Base-by-base conservation (phyloP, 2,888 invertebrate genomes). In the Orthosia cruda region DNA sequence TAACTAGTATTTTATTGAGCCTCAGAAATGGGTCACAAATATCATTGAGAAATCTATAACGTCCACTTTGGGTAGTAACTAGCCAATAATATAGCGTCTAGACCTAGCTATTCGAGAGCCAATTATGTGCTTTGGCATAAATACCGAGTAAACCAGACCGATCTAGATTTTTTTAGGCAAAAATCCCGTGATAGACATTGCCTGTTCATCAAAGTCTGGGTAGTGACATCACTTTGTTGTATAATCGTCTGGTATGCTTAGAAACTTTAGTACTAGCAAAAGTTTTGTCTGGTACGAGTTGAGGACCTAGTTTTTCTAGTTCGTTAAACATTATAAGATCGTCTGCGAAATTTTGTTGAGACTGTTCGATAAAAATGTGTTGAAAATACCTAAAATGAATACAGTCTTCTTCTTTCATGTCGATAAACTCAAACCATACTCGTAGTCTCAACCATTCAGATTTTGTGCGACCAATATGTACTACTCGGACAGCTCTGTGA, bases 121-220 rank as follows among this genome's bases (percentile, higher is more conserved):
- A 85, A 83, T 87, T 87, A 86, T 83, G 61, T 77, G n/a, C 58
- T 86, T 86, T 83, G 80, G 80, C 86, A 86, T 84, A 86, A 86
- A 85, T 71, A 77, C 63, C 20, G 55, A 55, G 52, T 70, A 78
- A 77, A 82, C 75, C 75, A 78, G 79, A 77, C 45, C 47, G 64
- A 76, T 70, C 70, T 81, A 72, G 82, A 67, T 81, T 72, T 83
- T 87, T 86, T 86, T 81, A 71, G 62, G 52, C 71, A 66, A 81
- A 78, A 84, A 74, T 54, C 61, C 52, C 59, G 23, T 75, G 73
- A 80, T 77, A 68, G 81, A 86, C 83, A 73, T 85, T 82, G 71
- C 57, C 82, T 78, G 75, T 86, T 71, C 77, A 85, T 79, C 79
- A 81, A 67, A 78, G 69, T 70, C 66, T 69, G 18, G 52, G 12